A percentile compares a stretch with the other conserved stretches of the same genome.
Conservation (phyloP, 2,113 vertebrate species). For the Stigmatopora argus region DNA sequence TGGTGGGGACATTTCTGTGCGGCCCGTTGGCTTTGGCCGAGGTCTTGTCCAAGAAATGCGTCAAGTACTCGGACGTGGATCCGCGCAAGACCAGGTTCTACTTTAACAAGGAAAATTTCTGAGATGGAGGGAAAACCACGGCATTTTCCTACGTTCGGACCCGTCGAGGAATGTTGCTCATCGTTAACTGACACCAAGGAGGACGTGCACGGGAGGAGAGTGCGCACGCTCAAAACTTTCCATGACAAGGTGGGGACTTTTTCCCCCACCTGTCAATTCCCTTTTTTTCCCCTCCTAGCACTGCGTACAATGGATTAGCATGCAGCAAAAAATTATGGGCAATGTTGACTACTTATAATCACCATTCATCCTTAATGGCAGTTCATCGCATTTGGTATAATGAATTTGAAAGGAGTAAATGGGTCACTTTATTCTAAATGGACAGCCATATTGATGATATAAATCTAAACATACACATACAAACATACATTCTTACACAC, state of each 20-base stretch:
- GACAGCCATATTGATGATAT: too few species aligned
- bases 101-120: constrained; percentile 94
- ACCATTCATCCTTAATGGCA: too few species aligned
- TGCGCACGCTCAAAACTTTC: not conserved
- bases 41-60: constrained; percentile 75
- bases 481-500: too few species aligned
- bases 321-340: too few species aligned
- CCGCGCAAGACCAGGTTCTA: constrained; percentile 88
- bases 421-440: too few species aligned
- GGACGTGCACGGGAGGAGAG: not conserved
- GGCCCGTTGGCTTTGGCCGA: constrained; percentile 74
- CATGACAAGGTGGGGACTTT: not conserved
- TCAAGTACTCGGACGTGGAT: constrained; percentile 81
- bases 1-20: constrained; percentile 83
- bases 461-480: too few species aligned
- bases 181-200: not conserved
- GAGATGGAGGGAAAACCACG: constrained; percentile 25
- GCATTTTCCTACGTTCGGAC: not conserved
- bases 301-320: too few species aligned
- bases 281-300: too few species aligned
- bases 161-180: not conserved
- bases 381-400: too few species aligned
- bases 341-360: too few species aligned
- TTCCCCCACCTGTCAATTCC: not conserved
- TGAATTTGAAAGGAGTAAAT: too few species aligned